Percentiles rank a stretch among this genome's conserved stretches.
Conservation (phyloP, 2,797 vertebrate species). For the Phoxinus dragarum region DNA sequence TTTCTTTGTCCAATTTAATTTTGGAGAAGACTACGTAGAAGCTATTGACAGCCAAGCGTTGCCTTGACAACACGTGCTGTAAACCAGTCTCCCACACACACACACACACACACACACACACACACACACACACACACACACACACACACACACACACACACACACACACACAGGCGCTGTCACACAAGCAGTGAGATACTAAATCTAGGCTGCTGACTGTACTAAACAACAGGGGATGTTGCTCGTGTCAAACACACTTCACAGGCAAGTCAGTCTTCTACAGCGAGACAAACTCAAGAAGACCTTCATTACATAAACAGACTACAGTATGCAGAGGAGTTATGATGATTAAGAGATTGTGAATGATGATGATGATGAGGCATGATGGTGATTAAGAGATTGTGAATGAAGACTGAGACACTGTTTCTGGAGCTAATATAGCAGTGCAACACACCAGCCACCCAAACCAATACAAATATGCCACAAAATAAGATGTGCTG, state of each 20-base stretch:
- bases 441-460: not conserved
- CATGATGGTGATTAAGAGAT: slow-evolving; percentile 14
- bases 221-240: slow-evolving; percentile 1
- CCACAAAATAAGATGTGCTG: not conserved
- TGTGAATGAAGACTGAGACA: not conserved
- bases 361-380: slow-evolving; percentile 8
- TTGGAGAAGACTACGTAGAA: not conserved
- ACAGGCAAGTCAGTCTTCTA: not conserved
- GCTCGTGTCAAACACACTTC: not conserved
- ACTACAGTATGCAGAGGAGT: not conserved
- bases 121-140: not conserved
- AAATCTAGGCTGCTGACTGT: not conserved
- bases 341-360: slow-evolving; percentile 18
- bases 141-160: slow-evolving; percentile 23
- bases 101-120: not conserved
- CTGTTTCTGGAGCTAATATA: not conserved
- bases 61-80: slow-evolving; percentile 52
- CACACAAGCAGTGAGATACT: not conserved
- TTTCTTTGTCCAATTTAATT: not conserved
- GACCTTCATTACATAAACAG: slow-evolving; percentile 28
- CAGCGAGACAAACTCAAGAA: not conserved
- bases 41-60: slow-evolving; percentile 24
- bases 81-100: slow-evolving; percentile 36
- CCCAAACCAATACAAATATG: not conserved
- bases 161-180: slow-evolving; percentile 8